These are phyloP conservation scores for Heliothis virescens DNA, from an alignment of 1,140 invertebrate genomes.

Conservation along the genomic window DNA sequence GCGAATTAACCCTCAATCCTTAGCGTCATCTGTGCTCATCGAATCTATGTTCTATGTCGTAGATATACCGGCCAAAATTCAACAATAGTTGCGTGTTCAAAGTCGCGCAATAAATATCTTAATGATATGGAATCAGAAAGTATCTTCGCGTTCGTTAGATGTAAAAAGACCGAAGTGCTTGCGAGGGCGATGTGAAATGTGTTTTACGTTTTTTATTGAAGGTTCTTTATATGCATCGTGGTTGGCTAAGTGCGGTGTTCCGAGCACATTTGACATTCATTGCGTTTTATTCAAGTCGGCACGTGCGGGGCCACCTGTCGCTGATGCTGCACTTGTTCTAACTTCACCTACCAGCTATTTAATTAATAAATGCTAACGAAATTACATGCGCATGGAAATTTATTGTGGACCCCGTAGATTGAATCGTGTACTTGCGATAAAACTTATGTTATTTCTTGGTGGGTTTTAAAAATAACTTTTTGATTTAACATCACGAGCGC, in stretches of 20 bases:
- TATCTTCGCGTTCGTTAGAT: conserved; percentile 66
- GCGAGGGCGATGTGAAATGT: conserved; percentile 51
- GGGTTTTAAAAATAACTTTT: background rate
- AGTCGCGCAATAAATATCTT: conserved; percentile 83
- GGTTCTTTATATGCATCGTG: conserved; percentile 55
- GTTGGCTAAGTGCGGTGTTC: conserved; percentile 57
- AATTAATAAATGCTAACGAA: conserved; percentile 32
- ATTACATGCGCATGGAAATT: conserved; percentile 18
- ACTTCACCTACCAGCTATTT: conserved; percentile 28
- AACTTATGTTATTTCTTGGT: background rate
- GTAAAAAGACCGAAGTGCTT: conserved; percentile 63
- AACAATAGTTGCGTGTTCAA: conserved; percentile 62
- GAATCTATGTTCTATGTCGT: conserved; percentile 74
- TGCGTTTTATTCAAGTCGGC: conserved; percentile 82
- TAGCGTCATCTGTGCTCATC: conserved; percentile 44
- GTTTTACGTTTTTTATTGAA: conserved; percentile 60
- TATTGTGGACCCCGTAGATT: background rate
- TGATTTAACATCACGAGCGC: background rate
- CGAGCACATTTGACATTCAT: conserved; percentile 83
- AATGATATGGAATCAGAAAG: conserved; percentile 86
- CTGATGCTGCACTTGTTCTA: conserved; percentile 73
- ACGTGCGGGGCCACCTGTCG: conserved; percentile 84
- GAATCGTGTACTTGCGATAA: background rate
- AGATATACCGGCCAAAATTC: conserved; percentile 72
- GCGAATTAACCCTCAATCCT: conserved; percentile 77